Conservation (phyloP, 2,888 invertebrate genomes). For the Portevinia maculata region DNA sequence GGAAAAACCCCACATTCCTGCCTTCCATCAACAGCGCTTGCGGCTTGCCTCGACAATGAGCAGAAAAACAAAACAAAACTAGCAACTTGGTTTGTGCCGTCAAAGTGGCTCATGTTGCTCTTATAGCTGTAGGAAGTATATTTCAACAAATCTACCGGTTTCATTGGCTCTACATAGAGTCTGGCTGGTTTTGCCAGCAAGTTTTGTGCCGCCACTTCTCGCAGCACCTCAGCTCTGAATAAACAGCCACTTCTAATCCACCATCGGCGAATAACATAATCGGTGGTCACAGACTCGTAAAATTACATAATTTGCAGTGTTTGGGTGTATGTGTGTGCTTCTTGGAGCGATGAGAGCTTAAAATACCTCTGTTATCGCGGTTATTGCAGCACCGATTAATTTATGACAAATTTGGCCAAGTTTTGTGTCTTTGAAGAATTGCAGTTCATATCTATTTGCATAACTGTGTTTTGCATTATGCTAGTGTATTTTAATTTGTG, state of each 20-base stretch:
- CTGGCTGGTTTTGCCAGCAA: conserved; percentile 35
- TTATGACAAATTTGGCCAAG: conserved; percentile 48
- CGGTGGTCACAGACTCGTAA: conserved; percentile 49
- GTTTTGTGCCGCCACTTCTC: conserved; percentile 38
- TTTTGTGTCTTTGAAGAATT: conserved; percentile 26
- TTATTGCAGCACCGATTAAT: conserved; percentile 48
- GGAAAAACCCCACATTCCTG: conserved; percentile 47
- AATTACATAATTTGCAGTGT: conserved; percentile 65
- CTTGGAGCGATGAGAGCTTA: conserved; percentile 26
- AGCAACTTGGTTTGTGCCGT: conserved; percentile 56
- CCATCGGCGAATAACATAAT: conserved; percentile 59
- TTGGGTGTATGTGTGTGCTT: conserved; percentile 30
- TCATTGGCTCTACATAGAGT: conserved; percentile 53
- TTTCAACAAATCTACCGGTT: conserved; percentile 66
- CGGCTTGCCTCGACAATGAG: conserved; percentile 30
- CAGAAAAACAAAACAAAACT: conserved; percentile 25
- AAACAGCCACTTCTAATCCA: conserved; percentile 38
- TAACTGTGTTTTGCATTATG: conserved; percentile 5
- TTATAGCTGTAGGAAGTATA: conserved; percentile 60
- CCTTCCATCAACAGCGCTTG: conserved; percentile 55
- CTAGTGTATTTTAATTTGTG: conserved; percentile 12
- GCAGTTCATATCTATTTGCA: conserved; percentile 35
- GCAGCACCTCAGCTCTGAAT: conserved; percentile 18
- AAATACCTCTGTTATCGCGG: background rate
- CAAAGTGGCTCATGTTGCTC: conserved; percentile 46